These are phyloP conservation scores for Pandemis heparana DNA, from an alignment of 2,888 invertebrate genomes.

Conservation along the genomic window DNA sequence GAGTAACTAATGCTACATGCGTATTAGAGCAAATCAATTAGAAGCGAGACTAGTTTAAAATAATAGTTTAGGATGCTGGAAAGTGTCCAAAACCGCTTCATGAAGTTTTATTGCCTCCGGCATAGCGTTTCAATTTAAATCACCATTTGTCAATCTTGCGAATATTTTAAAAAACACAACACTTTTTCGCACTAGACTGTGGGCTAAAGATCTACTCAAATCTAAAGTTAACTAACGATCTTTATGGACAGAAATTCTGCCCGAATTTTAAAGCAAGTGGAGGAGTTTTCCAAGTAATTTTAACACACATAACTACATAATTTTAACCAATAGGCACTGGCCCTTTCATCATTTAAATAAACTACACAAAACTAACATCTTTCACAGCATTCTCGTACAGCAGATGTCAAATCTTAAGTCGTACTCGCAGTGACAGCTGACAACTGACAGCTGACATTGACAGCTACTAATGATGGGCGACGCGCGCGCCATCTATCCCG, in stretches of 20 bases:
- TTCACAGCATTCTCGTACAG: constrained; percentile 13
- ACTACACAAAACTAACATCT: constrained; percentile 8
- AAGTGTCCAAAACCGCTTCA: constrained; percentile 64
- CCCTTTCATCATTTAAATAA: background rate
- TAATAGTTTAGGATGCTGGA: constrained; percentile 75
- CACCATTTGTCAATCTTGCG: constrained; percentile 57
- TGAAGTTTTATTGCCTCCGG: constrained; percentile 64
- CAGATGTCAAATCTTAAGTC: constrained; percentile 45
- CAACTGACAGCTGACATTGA: constrained; percentile 57
- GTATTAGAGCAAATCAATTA: constrained; percentile 78
- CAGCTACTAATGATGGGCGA: constrained; percentile 62
- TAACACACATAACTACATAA: background rate
- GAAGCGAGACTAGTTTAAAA: constrained; percentile 59
- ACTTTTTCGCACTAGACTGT: background rate
- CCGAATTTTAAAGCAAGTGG: too few species aligned
- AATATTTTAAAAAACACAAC: constrained; percentile 38
- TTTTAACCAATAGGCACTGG: background rate
- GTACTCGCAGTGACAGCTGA: constrained; percentile 43
- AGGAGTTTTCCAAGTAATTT: background rate
- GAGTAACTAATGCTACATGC: background rate
- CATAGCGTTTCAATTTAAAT: constrained; percentile 68
- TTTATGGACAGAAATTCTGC: too few species aligned
- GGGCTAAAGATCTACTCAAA: background rate
- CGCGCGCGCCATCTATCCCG: constrained; percentile 56
- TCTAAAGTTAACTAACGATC: too few species aligned